A percentile compares a stretch with the other conserved stretches of the same genome.
Conservation (phyloP, 2,888 invertebrate species). For the Acanthococcus lagerstroemiae region DNA sequence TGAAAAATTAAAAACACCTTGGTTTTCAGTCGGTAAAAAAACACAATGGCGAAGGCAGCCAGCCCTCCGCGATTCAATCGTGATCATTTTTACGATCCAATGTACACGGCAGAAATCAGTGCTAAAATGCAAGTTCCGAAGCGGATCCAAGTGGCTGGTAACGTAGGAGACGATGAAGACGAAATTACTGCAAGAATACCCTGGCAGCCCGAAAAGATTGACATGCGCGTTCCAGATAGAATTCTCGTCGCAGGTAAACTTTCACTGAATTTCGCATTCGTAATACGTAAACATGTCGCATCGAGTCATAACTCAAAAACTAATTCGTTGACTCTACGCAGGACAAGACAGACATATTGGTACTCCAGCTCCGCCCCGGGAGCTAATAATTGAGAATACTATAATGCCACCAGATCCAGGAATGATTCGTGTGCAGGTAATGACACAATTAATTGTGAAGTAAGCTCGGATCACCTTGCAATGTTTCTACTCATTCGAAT, state of each 20-base stretch:
- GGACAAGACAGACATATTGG: conserved; percentile 51
- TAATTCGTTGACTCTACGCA: conserved; percentile 41
- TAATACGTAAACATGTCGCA: neutral
- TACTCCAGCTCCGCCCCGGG: conserved; percentile 74
- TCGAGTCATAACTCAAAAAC: neutral
- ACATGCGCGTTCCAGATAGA: conserved; percentile 89
- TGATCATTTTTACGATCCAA: conserved; percentile 53
- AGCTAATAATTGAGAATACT: conserved; percentile 75
- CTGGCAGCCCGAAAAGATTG: conserved; percentile 48
- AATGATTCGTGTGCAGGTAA: conserved; percentile 56
- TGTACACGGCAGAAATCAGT: conserved; percentile 64
- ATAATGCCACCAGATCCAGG: conserved; percentile 61
- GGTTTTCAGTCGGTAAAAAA: neutral
- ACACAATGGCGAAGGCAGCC: conserved; percentile 16
- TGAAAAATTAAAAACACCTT: too few relatives aligned
- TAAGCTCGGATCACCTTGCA: too few relatives aligned
- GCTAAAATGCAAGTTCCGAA: conserved; percentile 74
- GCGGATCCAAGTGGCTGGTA: conserved; percentile 63
- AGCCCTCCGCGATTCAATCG: conserved; percentile 3
- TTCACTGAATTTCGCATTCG: neutral
- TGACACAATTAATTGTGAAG: too few relatives aligned
- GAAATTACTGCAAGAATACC: conserved; percentile 21
- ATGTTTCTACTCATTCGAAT: too few relatives aligned
- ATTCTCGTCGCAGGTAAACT: conserved; percentile 74
- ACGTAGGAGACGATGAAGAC: conserved; percentile 38